Evolutionary conservation across 1,140 invertebrate species (phyloP), one percentile per base, ranked within the genome.

Genomic region (Neodiprion fabricii): DNA sequence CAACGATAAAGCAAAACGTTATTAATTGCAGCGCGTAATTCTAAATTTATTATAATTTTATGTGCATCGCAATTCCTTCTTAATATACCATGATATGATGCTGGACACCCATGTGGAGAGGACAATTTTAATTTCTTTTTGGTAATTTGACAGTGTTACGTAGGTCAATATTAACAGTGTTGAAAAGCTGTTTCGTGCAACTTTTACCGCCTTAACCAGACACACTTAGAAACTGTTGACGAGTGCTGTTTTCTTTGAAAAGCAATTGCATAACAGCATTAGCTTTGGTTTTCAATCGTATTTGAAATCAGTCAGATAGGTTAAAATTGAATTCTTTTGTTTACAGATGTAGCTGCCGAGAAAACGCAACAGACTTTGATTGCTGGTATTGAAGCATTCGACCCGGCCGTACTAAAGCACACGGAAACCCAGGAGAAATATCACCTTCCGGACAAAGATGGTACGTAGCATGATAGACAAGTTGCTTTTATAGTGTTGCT

Each of bases 351-450:
- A 77, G 94, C 93, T 70, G 92, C 94, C 67, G 96, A 97, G 85
- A 97, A 96, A 88, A 95, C 91, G 74, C 95, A 96, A 86, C 67
- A 69, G 67, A 95, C 94, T 67, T 87, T 97, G 67, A 92, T 97
- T 80, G 93, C 94, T 82, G 94, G 95, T 69, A 96, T 97, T 79
- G 95, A 96, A 85, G 91, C 91, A 74, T 97, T 97, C 84, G 93
- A 97, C 85, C 89, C 94, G 67, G 92, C 89, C 75, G 93, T 94
- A 84, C 89, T 98, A 85, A 98, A 98, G 89, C 97, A 96, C 84
- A 96, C 96, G 28, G 94, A 96, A 87, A 98, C 97, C 49, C 91
- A 96, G 82, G 96, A 98, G 86, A 98, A 98, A 87, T 97, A 97
- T 86, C 92, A 95, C 67, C 92, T 98, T 80, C 97, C 97, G 67